Conservation (phyloP, 2,113 vertebrate genomes). For the Pandion haliaetus region DNA sequence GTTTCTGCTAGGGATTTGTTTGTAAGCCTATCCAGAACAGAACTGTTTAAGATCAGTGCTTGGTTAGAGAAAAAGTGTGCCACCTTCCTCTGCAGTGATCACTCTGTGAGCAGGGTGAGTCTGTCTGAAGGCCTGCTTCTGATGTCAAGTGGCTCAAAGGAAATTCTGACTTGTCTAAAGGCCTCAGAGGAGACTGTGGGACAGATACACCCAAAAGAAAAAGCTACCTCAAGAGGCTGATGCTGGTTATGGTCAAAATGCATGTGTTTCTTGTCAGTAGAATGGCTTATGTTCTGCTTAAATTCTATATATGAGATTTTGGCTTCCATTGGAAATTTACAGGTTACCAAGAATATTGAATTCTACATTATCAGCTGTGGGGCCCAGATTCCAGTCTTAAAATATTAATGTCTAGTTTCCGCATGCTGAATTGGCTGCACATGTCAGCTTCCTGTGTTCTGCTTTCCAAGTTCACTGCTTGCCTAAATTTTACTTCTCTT, state of each 20-base stretch:
- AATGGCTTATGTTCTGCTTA: neutral
- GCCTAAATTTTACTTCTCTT: neutral
- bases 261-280: neutral
- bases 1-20: neutral
- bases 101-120: neutral
- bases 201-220: neutral
- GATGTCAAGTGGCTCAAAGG: neutral
- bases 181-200: neutral
- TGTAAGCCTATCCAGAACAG: neutral
- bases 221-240: neutral
- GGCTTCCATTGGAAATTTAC: neutral
- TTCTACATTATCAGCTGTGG: constrained; percentile 34
- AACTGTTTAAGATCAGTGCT: neutral
- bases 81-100: neutral
- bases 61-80: neutral
- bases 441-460: constrained; percentile 22
- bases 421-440: constrained; percentile 19
- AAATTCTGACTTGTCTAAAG: neutral
- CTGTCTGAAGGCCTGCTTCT: neutral
- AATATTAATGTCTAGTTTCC: constrained; percentile 26
- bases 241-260: neutral
- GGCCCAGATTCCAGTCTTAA: constrained; percentile 9
- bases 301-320: neutral
- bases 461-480: neutral
- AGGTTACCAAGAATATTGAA: constrained; percentile 8